Base-by-base conservation (phyloP, 2,888 invertebrate genomes). In the Ophioninae sp. region DNA sequence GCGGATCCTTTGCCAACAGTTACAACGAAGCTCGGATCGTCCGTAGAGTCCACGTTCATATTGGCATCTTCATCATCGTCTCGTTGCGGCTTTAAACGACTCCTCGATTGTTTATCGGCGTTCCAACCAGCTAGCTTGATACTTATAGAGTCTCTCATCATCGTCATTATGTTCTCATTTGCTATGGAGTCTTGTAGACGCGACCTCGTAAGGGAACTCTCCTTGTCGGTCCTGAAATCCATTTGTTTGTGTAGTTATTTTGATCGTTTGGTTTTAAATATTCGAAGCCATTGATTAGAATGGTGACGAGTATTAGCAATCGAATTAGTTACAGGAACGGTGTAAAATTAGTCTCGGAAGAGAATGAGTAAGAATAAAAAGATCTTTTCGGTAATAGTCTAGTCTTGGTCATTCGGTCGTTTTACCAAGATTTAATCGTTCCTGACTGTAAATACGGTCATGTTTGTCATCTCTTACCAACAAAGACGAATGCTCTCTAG, bases 141-240 rank as follows among this genome's bases (percentile, higher is more conserved):
- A 67, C 88, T 88, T 77, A 93, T 90, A 73, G 90, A 86, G 80
- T 93, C 92, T 41, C 90, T 90, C n/a, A 91, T 91, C 86, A 92
- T 91, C 10, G 93, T 87, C 41, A 93, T 92, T 10, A 93, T 82
- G 85, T 92, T 93, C 61, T 93, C 90, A 6, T 88, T 81, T 17
- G 91, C 85, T 84, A 93, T 93, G 59, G 91, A 91, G 23, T 93
- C 90, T 37, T 91, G 90, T 51, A 94, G 91, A 71, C 91, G 91
- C 58, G 83, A 82, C 41, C 83, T 44, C 44, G 44, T 44, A 44
- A 44, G 0, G 10, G 44, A 44, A 44, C 44, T 44, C 44, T 44
- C 44, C 44, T 44, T 44, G 10, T 44, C 44, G 44, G 44, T 44
- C 82, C 91, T 93, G 74, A 8, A 79, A 75, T 8, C 39, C 9